Conservation (phyloP, 2,113 vertebrate genomes). For the Melanotaenia duboulayi region DNA sequence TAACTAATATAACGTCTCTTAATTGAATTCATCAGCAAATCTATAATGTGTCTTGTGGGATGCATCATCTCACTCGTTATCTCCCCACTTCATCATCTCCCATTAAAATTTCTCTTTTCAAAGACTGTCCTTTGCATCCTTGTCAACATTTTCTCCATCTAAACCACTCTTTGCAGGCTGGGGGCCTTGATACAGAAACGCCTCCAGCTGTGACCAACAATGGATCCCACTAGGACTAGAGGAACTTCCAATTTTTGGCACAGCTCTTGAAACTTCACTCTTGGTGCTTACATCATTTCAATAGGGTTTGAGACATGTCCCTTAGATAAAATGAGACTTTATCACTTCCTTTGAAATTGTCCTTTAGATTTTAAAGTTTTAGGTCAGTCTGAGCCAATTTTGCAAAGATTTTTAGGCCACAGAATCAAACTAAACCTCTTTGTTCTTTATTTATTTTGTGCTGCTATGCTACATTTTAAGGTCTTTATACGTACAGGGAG, state of each 20-base stretch:
- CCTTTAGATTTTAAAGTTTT: neutral
- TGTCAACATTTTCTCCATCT: neutral
- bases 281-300: too few relatives aligned
- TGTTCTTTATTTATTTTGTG: too few relatives aligned
- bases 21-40: too few relatives aligned
- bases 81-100: too few relatives aligned
- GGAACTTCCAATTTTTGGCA: neutral
- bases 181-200: conserved; percentile 1
- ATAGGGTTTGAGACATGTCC: neutral
- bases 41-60: neutral
- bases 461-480: too few relatives aligned
- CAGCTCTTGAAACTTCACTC: neutral
- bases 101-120: too few relatives aligned
- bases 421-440: too few relatives aligned
- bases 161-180: neutral
- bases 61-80: neutral
- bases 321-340: neutral
- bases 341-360: neutral
- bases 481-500: too few relatives aligned
- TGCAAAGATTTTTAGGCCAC: too few relatives aligned
- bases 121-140: too few relatives aligned
- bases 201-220: conserved; percentile 1
- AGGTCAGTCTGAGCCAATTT: too few relatives aligned
- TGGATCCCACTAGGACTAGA: neutral
- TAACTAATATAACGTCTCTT: too few relatives aligned